A percentile compares a stretch with the other conserved stretches of the same genome.
Evolutionary conservation across 1,140 invertebrate genomes (phyloP).

Genomic region (Drosophila sucinea): DNA sequence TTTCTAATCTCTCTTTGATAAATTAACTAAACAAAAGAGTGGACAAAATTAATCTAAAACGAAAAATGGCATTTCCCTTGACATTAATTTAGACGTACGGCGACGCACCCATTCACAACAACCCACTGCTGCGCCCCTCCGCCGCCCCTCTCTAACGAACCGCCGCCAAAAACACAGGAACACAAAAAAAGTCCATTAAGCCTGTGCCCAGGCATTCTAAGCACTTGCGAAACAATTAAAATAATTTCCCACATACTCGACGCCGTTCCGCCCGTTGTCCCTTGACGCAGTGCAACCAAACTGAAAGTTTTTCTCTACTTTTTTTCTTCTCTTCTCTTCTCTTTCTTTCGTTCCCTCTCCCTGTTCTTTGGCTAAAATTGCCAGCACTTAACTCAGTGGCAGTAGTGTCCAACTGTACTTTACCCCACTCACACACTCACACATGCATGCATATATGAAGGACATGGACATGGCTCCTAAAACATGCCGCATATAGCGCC

Average conservation of each 20-base stretch:
- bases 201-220: constrained; percentile 61
- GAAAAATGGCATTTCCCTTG: constrained; percentile 65
- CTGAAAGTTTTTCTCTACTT: constrained; percentile 22
- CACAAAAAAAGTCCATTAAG: constrained; percentile 64
- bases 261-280: constrained; percentile 34
- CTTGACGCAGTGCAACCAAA: constrained; percentile 59
- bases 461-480: constrained; percentile 34
- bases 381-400: constrained; percentile 62
- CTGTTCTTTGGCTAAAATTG: constrained; percentile 56
- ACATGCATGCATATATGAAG: constrained; percentile 18
- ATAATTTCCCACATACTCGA: constrained; percentile 75
- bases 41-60: constrained; percentile 68
- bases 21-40: constrained; percentile 70
- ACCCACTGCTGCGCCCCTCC: constrained; percentile 4
- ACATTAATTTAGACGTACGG: constrained; percentile 63
- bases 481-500: constrained; percentile 42
- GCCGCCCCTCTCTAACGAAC: not conserved
- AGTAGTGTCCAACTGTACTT: constrained; percentile 68
- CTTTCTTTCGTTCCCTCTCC: not conserved
- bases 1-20: constrained; percentile 61
- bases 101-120: constrained; percentile 40
- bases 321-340: not conserved
- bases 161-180: not conserved
- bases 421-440: constrained; percentile 10
- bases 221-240: constrained; percentile 80